Evolutionary conservation across 2,797 vertebrate species (phyloP).

Genomic region (Knipowitschia caucasica): DNA sequence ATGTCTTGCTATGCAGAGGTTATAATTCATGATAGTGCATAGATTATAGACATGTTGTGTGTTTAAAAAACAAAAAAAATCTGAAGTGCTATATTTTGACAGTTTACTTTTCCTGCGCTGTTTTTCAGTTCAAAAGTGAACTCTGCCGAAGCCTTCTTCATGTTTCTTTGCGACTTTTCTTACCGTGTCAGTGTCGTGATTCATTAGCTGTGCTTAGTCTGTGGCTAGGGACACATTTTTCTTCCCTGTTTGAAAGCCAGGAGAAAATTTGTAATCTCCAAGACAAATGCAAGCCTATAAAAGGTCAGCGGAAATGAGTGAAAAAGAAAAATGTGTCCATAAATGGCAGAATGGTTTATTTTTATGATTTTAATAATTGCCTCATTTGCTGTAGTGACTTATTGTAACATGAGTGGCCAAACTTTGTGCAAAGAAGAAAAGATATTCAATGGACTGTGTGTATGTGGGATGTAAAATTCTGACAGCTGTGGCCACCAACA

Average conservation of each 20-base stretch:
- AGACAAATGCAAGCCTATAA: conserved; percentile 10
- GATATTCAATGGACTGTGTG: no score
- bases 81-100: conserved; percentile 18
- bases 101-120: conserved; percentile 7
- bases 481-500: no score
- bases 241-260: conserved; percentile 19
- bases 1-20: no score
- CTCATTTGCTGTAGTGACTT: neutral
- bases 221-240: conserved; percentile 20
- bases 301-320: conserved; percentile 24
- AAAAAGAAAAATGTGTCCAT: conserved; percentile 21
- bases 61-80: conserved; percentile 9
- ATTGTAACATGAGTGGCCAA: neutral
- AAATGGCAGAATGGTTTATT: conserved; percentile 9
- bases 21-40: no score
- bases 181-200: conserved; percentile 33
- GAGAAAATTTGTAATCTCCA: conserved; percentile 24
- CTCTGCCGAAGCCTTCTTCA: conserved; percentile 39
- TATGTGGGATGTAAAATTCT: no score
- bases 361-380: conserved; percentile 13
- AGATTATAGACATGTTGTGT: no score
- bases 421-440: neutral
- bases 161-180: conserved; percentile 30
- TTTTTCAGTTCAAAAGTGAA: conserved; percentile 36
- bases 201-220: conserved; percentile 51